Evolutionary conservation across 2,113 vertebrate genomes (phyloP).

Genomic region (Alligator mississippiensis): DNA sequence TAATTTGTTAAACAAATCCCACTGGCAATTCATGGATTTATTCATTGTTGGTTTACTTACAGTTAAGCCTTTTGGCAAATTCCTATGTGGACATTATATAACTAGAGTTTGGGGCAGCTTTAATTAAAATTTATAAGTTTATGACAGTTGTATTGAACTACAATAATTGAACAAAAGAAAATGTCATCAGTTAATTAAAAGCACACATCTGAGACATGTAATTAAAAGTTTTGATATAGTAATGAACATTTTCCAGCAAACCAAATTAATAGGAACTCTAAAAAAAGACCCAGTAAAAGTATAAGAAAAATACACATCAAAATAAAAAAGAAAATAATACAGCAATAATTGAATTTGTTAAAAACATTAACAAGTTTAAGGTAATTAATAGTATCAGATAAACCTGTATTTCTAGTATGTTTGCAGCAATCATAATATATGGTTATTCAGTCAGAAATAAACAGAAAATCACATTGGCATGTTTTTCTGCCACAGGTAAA

Average conservation of each 20-base stretch:
- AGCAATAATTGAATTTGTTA: not conserved
- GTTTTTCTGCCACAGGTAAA: not conserved
- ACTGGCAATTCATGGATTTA: slow-evolving; percentile 73
- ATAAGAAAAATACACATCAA: not conserved
- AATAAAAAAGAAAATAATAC: not conserved
- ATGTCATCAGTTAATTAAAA: slow-evolving; percentile 83
- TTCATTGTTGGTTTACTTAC: slow-evolving; percentile 79
- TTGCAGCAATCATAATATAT: not conserved
- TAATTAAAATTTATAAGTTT: slow-evolving; percentile 86
- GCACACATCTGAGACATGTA: slow-evolving; percentile 71
- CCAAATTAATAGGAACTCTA: slow-evolving; percentile 61
- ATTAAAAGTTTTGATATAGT: slow-evolving; percentile 78
- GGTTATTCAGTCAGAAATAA: not conserved
- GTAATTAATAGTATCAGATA: not conserved
- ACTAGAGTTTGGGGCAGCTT: slow-evolving; percentile 67
- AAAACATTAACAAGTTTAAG: not conserved
- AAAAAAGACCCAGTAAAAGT: slow-evolving; percentile 19
- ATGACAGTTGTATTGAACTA: slow-evolving; percentile 78
- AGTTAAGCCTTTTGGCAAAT: slow-evolving; percentile 80
- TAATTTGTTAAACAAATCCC: slow-evolving; percentile 83
- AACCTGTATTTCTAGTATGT: not conserved
- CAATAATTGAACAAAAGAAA: slow-evolving; percentile 79
- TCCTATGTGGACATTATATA: slow-evolving; percentile 71
- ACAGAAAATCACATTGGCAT: not conserved
- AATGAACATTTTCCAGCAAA: slow-evolving; percentile 59